Conservation (phyloP, 1,140 invertebrate genomes). For the Polypedilum vanderplanki region DNA sequence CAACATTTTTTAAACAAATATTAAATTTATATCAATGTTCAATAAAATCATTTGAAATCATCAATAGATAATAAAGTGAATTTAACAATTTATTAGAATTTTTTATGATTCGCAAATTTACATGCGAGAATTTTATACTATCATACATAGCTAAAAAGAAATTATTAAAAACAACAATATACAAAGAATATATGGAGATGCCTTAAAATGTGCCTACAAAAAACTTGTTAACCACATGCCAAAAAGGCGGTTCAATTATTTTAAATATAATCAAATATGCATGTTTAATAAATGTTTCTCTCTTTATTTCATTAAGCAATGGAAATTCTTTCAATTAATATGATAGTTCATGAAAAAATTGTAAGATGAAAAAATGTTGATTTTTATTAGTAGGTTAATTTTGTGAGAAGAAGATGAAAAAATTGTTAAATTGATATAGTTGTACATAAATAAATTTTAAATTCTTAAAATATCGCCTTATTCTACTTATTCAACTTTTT, state of each 20-base stretch:
- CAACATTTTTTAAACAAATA: neutral
- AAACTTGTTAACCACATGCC: neutral
- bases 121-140: no score
- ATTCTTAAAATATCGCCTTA: neutral
- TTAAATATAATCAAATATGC: neutral
- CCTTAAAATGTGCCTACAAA: neutral
- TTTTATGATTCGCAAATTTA: no score
- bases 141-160: no score
- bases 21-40: neutral
- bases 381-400: constrained; percentile 1
- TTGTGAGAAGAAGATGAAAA: neutral
- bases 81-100: no score
- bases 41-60: no score
- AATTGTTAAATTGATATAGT: neutral
- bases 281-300: neutral
- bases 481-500: neutral
- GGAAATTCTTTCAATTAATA: neutral
- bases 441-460: constrained; percentile 17
- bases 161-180: no score
- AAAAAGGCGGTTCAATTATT: neutral
- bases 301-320: neutral
- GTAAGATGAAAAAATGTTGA: constrained; percentile 12
- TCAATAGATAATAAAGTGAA: no score
- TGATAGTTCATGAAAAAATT: neutral
- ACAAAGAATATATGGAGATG: neutral